phyloP scores from a whole-genome alignment of 2,888 invertebrate genomes.

The Aproaerema taeniolella region DNA sequence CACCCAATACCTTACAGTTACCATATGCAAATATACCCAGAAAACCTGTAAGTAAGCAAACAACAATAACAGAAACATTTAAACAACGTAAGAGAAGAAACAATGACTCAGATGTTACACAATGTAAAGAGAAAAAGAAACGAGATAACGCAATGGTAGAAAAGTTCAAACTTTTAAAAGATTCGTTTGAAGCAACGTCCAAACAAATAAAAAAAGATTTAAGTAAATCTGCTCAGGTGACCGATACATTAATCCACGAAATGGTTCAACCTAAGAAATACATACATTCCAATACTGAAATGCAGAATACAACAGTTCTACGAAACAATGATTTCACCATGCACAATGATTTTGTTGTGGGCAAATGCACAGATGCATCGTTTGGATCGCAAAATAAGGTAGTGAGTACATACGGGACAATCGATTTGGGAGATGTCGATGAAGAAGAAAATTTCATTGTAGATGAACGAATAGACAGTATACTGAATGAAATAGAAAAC shows the following conservation, averaged over 20 bases:
- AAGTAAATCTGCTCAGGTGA: conserved; percentile 25
- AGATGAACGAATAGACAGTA: conserved; percentile 39
- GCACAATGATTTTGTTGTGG: no score
- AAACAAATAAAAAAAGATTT: conserved; percentile 34
- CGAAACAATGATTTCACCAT: no score
- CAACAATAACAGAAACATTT: conserved; percentile 37
- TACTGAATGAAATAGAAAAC: conserved; percentile 52
- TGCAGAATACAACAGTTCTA: no score
- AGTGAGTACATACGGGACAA: no score
- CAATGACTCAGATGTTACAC: conserved; percentile 28
- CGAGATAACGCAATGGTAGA: conserved; percentile 43
- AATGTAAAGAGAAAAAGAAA: conserved; percentile 56
- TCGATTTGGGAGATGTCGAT: conserved; percentile 20
- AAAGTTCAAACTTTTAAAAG: conserved; percentile 44
- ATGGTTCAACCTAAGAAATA: conserved; percentile 14
- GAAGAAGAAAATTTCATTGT: conserved; percentile 33
- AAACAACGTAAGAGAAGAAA: conserved; percentile 52
- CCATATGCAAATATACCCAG: not conserved
- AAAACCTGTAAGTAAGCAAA: conserved; percentile 27
- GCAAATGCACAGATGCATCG: no score
- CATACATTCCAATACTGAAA: not conserved
- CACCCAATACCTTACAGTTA: not conserved
- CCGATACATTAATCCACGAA: conserved; percentile 27
- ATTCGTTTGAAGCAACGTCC: conserved; percentile 41
- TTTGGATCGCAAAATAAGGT: no score